Evolutionary conservation across 2,113 vertebrate genomes (phyloP).

Genomic region (Phrynocephalus versicolor): DNA sequence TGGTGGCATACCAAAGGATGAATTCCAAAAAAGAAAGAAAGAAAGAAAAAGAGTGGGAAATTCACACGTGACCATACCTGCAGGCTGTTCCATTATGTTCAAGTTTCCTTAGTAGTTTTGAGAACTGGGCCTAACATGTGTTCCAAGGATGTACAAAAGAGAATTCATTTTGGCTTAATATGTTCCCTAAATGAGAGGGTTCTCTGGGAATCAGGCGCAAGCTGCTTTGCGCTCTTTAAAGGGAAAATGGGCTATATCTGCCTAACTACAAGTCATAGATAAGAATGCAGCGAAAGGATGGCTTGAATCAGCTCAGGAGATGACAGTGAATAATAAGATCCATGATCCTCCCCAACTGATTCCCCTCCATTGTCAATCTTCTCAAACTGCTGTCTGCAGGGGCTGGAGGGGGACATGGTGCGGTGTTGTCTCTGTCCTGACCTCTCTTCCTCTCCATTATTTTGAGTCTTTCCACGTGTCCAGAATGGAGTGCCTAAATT

Average conservation of each 20-base stretch:
- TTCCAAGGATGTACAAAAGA: neutral
- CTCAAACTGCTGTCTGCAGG: neutral
- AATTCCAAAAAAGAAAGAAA: neutral
- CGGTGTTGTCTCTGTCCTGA: neutral
- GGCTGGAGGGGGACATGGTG: neutral
- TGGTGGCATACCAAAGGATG: neutral
- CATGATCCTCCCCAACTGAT: neutral
- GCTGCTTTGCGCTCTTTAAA: neutral
- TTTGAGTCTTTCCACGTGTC: neutral
- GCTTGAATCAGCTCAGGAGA: neutral
- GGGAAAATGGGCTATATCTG: neutral
- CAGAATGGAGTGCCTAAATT: constrained; percentile 19
- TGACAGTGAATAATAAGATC: neutral
- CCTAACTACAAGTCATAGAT: neutral
- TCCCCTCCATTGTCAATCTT: neutral
- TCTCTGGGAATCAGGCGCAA: neutral
- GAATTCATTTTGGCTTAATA: neutral
- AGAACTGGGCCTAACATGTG: neutral
- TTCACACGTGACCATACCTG: neutral
- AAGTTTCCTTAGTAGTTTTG: neutral
- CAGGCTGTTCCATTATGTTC: neutral
- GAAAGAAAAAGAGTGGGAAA: too few relatives aligned
- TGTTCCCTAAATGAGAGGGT: neutral
- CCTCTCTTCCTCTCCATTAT: neutral
- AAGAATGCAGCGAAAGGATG: neutral